These are phyloP conservation scores for Corythaeola cristata DNA, from an alignment of 2,113 vertebrate genomes.

Conservation along the genomic window DNA sequence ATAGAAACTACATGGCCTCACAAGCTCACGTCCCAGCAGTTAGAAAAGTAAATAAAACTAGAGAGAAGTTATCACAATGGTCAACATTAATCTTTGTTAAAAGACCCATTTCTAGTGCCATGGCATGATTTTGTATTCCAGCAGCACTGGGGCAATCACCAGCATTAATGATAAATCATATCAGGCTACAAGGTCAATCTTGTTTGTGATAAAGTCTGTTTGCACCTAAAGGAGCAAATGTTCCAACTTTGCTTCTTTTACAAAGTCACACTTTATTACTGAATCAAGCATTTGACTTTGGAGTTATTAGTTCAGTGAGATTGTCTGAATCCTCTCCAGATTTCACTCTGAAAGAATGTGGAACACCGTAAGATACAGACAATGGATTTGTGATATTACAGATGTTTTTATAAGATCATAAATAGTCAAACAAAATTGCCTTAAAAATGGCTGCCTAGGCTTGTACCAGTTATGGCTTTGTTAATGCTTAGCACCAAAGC, in stretches of 20 bases:
- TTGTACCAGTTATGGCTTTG: not conserved
- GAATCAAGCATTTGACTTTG: not conserved
- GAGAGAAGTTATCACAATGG: not conserved
- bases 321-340: not conserved
- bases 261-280: not conserved
- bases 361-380: not conserved
- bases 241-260: not conserved
- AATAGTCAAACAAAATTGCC: not conserved
- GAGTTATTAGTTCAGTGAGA: not conserved
- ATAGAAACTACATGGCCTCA: not conserved
- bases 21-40: not conserved
- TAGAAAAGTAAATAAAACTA: slow-evolving; percentile 14
- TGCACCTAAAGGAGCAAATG: not conserved
- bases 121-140: not conserved
- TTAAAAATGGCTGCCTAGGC: not conserved
- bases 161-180: not conserved
- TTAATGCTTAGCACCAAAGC: not conserved
- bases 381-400: not conserved
- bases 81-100: not conserved
- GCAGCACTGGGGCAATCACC: not conserved
- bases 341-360: not conserved
- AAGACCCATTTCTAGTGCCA: not conserved
- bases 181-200: not conserved
- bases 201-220: not conserved
- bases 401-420: not conserved